Percentiles rank a stretch among this genome's conserved stretches.
Evolutionary conservation across 2,888 invertebrate genomes (phyloP).

Genomic region (Monopis laevigella): DNA sequence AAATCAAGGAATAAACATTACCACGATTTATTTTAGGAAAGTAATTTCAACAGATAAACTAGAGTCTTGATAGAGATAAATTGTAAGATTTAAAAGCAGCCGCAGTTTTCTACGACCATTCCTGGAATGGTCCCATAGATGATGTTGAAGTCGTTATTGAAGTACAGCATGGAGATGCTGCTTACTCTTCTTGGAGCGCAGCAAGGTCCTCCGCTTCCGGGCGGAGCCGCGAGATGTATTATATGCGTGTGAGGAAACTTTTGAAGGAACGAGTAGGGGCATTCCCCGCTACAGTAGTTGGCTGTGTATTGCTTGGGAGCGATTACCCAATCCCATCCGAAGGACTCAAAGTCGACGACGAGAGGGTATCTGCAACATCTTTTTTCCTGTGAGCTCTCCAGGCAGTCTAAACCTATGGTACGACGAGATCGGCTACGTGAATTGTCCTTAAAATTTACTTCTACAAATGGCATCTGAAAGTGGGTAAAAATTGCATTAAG

Average conservation of each 20-base stretch:
- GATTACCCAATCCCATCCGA: slow-evolving; percentile 98
- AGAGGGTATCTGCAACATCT: slow-evolving; percentile 95
- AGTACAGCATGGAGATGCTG: slow-evolving; percentile 90
- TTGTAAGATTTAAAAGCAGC: slow-evolving; percentile 76
- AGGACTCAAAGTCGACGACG: slow-evolving; percentile 91
- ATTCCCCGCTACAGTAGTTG: slow-evolving; percentile 96
- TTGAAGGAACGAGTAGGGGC: slow-evolving; percentile 87
- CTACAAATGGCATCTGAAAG: slow-evolving; percentile 61
- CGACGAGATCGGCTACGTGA: slow-evolving; percentile 75
- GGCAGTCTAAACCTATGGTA: slow-evolving; percentile 84
- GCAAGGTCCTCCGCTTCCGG: slow-evolving; percentile 86
- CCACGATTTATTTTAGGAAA: too few relatives aligned
- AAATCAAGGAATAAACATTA: too few relatives aligned
- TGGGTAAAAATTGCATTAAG: neutral
- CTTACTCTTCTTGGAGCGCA: slow-evolving; percentile 92
- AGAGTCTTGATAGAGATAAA: too few relatives aligned
- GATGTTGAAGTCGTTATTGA: slow-evolving; percentile 87
- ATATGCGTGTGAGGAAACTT: slow-evolving; percentile 90
- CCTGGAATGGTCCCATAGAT: slow-evolving; percentile 89
- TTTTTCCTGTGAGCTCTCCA: slow-evolving; percentile 80
- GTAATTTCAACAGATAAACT: too few relatives aligned
- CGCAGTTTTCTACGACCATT: slow-evolving; percentile 94
- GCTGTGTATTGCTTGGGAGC: slow-evolving; percentile 95
- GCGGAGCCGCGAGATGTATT: slow-evolving; percentile 80
- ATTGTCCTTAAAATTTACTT: slow-evolving; percentile 58